These are phyloP conservation scores for Vanacampus margaritifer DNA, from an alignment of 2,113 vertebrate genomes.

Conservation along the genomic window DNA sequence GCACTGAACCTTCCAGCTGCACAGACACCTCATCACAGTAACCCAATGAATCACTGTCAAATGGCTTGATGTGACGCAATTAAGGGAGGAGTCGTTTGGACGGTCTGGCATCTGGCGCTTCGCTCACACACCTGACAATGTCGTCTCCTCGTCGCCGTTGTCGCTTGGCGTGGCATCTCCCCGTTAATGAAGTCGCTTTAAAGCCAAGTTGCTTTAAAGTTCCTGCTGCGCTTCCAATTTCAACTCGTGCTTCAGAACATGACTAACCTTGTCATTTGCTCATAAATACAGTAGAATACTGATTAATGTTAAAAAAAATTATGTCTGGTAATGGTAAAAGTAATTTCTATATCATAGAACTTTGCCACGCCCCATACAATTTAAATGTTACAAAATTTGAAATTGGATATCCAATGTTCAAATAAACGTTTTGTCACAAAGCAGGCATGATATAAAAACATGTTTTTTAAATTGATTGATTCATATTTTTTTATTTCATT, in stretches of 20 bases:
- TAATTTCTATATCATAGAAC: no score
- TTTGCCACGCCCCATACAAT: no score
- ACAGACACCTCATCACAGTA: constrained; percentile 10
- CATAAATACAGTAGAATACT: not conserved
- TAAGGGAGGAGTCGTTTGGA: constrained; percentile 8
- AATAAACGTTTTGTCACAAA: no score
- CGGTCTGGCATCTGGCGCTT: constrained; percentile 2
- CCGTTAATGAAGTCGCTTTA: not conserved
- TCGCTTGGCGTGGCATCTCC: not conserved
- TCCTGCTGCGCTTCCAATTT: not conserved
- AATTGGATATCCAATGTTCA: no score
- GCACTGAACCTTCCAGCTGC: constrained; percentile 1
- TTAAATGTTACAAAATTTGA: no score
- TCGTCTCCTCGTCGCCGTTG: not conserved
- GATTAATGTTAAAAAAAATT: no score
- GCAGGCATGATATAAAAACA: no score
- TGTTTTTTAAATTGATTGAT: no score
- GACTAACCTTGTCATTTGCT: not conserved
- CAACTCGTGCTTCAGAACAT: not conserved
- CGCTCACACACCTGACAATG: not conserved
- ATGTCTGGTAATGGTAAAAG: no score
- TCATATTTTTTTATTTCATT: no score
- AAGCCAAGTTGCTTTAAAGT: not conserved
- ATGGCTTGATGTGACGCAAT: constrained; percentile 4
- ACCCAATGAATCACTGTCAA: constrained; percentile 27